Base-by-base conservation (phyloP, 1,140 invertebrate species). In the Listronotus bonariensis region DNA sequence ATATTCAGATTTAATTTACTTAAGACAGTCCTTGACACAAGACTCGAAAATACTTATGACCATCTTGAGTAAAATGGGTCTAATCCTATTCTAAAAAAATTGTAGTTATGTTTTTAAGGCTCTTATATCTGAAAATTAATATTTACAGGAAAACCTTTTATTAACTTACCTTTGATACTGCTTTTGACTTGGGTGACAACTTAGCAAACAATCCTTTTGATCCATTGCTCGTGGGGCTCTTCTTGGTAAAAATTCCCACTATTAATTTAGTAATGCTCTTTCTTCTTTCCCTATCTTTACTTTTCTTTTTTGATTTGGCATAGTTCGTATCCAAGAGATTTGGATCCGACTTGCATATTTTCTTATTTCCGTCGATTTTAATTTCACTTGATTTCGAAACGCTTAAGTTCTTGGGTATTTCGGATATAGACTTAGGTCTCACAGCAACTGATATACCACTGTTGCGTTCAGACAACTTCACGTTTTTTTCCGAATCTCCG, bases 221-320 rank as follows among this genome's bases (percentile, higher is more conserved):
- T 42, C 58, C 54, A 31, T 20, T 54, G 14, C 41, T 40, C 8
- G 43, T 57, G 8, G 79, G 76, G 57, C 66, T 80, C 67, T 84
- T 86, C 69, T 87, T 88, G 43, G 86, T 83, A 70, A 93, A 91
- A 74, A 93, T 90, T 76, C 89, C 91, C 3, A 61, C 45, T 15
- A 93, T 87, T 46, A 91, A 87, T 80, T 92, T 91, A 67, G 93
- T 93, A 41, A 93, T 88, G 76, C 91, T 92, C 73, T 90, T 90
- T 43, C 90, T 80, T 60, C 91, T 82, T 65, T 91, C 89, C 0
- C 85, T 82, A 75, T 91, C 89, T 74, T 85, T 49, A 76, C 69
- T 53, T 83, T 84, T 64, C 81, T 82, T 68, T 80, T 83, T 14
- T 53, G 69, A 69, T 74, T 76, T 36, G 49, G 36, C 12, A 60